phyloP scores from a whole-genome alignment of 2,113 vertebrate genomes.

The Stegostoma tigrinum region DNA sequence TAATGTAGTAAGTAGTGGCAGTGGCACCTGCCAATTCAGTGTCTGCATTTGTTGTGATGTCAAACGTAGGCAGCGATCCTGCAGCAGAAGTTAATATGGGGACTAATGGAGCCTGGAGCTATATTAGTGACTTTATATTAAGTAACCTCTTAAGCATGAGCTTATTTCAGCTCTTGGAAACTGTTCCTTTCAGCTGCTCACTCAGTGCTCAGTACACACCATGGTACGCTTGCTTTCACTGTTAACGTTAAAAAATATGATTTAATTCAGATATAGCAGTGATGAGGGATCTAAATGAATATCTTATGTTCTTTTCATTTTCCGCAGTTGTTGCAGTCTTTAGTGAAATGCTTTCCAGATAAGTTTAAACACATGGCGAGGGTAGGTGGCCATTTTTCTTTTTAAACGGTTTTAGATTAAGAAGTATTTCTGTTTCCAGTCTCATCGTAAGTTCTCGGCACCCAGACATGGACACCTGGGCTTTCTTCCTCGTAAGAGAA shows the following conservation, averaged over 20 bases:
- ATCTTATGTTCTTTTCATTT: not conserved
- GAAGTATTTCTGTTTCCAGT: conserved; percentile 44
- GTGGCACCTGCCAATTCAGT: conserved; percentile 30
- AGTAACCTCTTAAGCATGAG: conserved; percentile 60
- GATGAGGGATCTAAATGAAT: not conserved
- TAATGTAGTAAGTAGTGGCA: not conserved
- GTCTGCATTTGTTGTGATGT: conserved; percentile 34
- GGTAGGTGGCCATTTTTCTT: not conserved
- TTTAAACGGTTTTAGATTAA: fast-evolving
- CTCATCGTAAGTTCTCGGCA: conserved; percentile 70
- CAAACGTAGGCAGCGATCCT: conserved; percentile 52
- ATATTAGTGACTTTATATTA: conserved; percentile 68
- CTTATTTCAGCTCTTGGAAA: conserved; percentile 44
- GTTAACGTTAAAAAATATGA: conserved; percentile 36
- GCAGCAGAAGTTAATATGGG: conserved; percentile 57
- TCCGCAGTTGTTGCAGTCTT: not conserved
- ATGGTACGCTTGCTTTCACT: conserved; percentile 64
- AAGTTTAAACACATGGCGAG: not conserved
- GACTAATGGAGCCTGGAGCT: conserved; percentile 56
- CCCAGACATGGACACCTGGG: conserved; percentile 68
- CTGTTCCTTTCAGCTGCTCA: conserved; percentile 52
- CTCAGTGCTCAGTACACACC: conserved; percentile 45
- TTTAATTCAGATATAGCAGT: not conserved
- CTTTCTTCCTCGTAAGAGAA: conserved; percentile 66
- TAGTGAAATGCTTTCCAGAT: not conserved